A percentile compares a stretch with the other conserved stretches of the same genome.
These are phyloP conservation scores for Conops quadrifasciatus DNA, from an alignment of 2,888 invertebrate genomes.

Conservation along the genomic window DNA sequence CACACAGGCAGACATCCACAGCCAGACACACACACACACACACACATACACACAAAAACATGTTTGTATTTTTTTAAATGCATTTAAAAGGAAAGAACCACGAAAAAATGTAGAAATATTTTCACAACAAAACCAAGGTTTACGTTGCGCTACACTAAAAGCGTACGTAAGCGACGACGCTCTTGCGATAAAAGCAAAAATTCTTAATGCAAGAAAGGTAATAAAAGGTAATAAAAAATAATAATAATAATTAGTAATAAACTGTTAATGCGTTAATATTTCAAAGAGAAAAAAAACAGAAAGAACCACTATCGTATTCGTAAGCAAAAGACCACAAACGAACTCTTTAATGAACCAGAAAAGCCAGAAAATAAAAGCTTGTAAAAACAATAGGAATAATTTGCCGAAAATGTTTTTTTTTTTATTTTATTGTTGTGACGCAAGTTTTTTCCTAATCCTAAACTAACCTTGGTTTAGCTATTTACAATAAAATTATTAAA, in stretches of 20 bases:
- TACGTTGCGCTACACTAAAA: too few species aligned
- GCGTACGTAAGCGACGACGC: too few species aligned
- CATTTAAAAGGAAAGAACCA: too few species aligned
- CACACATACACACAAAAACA: neutral
- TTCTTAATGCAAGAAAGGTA: constrained; percentile 37
- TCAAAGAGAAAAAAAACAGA: neutral
- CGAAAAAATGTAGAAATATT: too few species aligned
- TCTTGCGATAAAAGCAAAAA: constrained; percentile 13
- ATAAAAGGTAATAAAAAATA: constrained; percentile 31
- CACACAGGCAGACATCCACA: neutral
- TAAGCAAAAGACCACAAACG: constrained; percentile 50
- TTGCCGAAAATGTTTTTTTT: too few species aligned
- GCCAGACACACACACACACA: neutral
- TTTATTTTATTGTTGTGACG: too few species aligned
- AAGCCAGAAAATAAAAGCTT: constrained; percentile 38
- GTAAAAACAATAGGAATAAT: too few species aligned
- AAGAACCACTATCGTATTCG: neutral
- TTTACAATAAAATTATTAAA: too few species aligned
- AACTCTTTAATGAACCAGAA: constrained; percentile 54
- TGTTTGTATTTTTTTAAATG: too few species aligned
- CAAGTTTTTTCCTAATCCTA: too few species aligned
- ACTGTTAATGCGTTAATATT: constrained; percentile 11
- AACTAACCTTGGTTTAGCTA: neutral
- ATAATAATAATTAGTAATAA: constrained; percentile 23
- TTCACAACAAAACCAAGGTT: too few species aligned